phyloP scores from a whole-genome alignment of 2,113 vertebrate species.

The Noctilio leporinus region DNA sequence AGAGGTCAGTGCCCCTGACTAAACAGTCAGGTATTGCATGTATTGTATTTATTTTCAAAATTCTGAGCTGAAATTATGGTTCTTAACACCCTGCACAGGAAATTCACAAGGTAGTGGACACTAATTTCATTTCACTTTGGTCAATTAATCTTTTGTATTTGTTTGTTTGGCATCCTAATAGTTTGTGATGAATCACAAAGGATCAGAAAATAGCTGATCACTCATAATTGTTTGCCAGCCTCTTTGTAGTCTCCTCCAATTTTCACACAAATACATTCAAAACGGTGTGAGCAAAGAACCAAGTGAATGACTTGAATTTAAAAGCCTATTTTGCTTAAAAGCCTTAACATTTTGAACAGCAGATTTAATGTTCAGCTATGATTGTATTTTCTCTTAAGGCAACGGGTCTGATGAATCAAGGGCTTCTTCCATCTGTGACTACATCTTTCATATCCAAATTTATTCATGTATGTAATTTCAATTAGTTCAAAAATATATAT shows the following conservation, averaged over 20 bases:
- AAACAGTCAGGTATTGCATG: too few species aligned
- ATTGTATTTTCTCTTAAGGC: conserved; percentile 60
- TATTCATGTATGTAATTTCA: conserved; percentile 62
- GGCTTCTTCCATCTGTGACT: conserved; percentile 48
- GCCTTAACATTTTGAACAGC: conserved; percentile 35
- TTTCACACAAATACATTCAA: conserved; percentile 16
- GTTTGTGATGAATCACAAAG: neutral
- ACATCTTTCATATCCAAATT: conserved; percentile 53
- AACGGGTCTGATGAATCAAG: conserved; percentile 52
- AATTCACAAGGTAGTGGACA: neutral
- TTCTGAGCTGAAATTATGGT: neutral
- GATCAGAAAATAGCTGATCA: neutral
- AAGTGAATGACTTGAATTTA: conserved; percentile 32
- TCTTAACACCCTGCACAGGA: neutral
- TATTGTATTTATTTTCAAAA: neutral
- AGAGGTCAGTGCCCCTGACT: too few species aligned
- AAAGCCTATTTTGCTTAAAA: conserved; percentile 38
- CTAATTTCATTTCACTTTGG: conserved; percentile 8
- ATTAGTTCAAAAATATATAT: conserved; percentile 51
- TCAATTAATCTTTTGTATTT: neutral
- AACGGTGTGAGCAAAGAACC: neutral
- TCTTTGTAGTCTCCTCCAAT: neutral
- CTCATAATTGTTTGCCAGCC: neutral
- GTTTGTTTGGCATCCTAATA: neutral
- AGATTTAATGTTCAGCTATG: conserved; percentile 46